phyloP scores from a whole-genome alignment of 2,797 vertebrate species.

The Coluber constrictor region DNA sequence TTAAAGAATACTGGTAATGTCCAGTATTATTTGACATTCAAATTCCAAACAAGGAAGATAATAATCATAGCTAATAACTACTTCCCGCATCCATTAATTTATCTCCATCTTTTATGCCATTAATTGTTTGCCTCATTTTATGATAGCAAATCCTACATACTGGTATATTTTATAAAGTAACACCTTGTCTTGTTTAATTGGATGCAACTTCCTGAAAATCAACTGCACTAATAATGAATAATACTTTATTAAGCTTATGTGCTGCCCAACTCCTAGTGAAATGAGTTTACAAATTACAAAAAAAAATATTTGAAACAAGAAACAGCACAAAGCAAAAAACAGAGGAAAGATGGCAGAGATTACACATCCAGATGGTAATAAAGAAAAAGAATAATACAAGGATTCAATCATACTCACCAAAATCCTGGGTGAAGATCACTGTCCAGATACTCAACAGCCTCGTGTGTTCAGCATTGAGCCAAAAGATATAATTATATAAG shows the following conservation, averaged over 20 bases:
- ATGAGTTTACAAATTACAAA: background rate
- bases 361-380: background rate
- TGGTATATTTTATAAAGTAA: background rate
- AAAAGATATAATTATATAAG: background rate
- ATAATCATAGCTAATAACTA: background rate
- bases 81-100: background rate
- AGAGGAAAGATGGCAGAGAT: background rate
- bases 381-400: background rate
- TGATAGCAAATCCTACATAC: background rate
- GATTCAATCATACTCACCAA: background rate
- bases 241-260: background rate
- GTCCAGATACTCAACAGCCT: background rate
- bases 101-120: background rate
- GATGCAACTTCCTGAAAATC: background rate
- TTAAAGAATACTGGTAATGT: background rate
- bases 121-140: background rate
- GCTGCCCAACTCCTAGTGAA: background rate
- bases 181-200: background rate
- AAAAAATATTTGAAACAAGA: background rate
- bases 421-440: background rate
- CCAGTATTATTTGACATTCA: background rate
- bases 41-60: background rate
- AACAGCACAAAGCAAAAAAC: background rate
- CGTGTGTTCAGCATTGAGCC: background rate
- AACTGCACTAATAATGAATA: background rate